Percentiles rank a stretch among this genome's conserved stretches.
Evolutionary conservation across 2,797 vertebrate genomes (phyloP).

Genomic region (Poecilia gillii): DNA sequence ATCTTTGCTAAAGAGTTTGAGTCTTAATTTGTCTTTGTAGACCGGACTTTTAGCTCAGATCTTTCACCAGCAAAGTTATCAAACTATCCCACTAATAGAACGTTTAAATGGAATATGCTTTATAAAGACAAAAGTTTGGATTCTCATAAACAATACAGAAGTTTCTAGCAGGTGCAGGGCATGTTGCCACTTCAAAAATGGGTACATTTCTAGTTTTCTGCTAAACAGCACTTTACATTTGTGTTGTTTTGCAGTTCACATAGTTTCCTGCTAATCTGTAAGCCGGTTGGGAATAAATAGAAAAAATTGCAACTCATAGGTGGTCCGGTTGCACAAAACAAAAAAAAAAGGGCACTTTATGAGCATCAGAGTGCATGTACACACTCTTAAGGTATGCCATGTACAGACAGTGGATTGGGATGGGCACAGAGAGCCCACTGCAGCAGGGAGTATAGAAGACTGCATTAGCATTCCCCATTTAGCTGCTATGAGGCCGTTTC

Average conservation of each 20-base stretch:
- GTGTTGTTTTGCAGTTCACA: not conserved
- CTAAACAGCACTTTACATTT: not conserved
- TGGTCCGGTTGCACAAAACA: not conserved
- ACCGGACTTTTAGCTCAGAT: not conserved
- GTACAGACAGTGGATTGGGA: constrained; percentile 66
- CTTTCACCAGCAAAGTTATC: not conserved
- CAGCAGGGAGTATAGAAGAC: constrained; percentile 76
- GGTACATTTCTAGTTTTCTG: not conserved
- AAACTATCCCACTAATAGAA: not conserved
- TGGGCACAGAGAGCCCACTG: constrained; percentile 75
- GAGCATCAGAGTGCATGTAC: not conserved
- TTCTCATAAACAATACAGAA: not conserved
- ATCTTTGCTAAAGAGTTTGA: not conserved
- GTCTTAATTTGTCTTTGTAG: not conserved
- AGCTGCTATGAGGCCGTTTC: constrained; percentile 84
- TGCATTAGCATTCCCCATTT: constrained; percentile 82
- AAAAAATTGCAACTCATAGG: not conserved
- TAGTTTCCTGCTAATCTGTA: not conserved
- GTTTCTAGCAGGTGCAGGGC: too few species aligned
- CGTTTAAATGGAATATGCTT: not conserved
- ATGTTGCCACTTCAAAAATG: not conserved
- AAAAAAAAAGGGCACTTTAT: not conserved
- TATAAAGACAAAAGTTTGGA: not conserved
- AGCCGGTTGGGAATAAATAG: not conserved
- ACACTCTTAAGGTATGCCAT: constrained; percentile 44